phyloP scores from a whole-genome alignment of 2,888 invertebrate genomes.

The Maniola hyperantus region DNA sequence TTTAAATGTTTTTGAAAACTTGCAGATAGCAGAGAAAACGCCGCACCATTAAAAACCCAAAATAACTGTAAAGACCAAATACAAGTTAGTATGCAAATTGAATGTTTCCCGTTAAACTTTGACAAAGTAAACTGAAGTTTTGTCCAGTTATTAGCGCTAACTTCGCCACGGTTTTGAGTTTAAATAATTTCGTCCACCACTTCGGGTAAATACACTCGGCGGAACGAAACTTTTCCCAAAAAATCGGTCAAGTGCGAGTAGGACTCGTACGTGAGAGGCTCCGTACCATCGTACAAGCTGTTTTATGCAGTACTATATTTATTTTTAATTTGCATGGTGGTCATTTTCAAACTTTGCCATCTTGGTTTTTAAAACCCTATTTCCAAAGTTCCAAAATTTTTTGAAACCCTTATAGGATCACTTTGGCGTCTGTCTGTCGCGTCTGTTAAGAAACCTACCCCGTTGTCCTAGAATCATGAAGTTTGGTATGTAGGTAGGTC shows the following conservation, averaged over 20 bases:
- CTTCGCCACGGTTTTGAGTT: slow-evolving; percentile 61
- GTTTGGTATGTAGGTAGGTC: too few relatives aligned
- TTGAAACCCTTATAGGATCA: too few relatives aligned
- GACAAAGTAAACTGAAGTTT: slow-evolving; percentile 54
- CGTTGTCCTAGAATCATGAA: too few relatives aligned
- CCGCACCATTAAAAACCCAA: slow-evolving; percentile 5
- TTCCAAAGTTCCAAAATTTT: too few relatives aligned
- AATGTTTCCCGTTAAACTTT: slow-evolving; percentile 60
- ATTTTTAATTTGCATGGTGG: too few relatives aligned
- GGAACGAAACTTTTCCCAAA: slow-evolving; percentile 42
- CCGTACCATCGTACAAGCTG: too few relatives aligned
- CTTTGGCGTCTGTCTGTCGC: too few relatives aligned
- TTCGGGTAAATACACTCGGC: slow-evolving; percentile 62
- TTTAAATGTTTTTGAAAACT: neutral
- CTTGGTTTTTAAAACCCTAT: too few relatives aligned
- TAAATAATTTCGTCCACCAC: slow-evolving; percentile 66
- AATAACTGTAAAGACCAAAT: slow-evolving; percentile 5
- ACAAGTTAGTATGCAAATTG: slow-evolving; percentile 58
- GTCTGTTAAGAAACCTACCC: too few relatives aligned
- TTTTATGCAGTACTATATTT: too few relatives aligned
- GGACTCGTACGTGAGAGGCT: too few relatives aligned
- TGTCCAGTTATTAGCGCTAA: slow-evolving; percentile 61
- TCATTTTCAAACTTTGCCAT: too few relatives aligned
- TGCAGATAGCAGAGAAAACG: neutral
- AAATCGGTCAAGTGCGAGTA: neutral